These are phyloP conservation scores for Syngnathus scovelli DNA, from an alignment of 2,113 vertebrate genomes.

Conservation along the genomic window DNA sequence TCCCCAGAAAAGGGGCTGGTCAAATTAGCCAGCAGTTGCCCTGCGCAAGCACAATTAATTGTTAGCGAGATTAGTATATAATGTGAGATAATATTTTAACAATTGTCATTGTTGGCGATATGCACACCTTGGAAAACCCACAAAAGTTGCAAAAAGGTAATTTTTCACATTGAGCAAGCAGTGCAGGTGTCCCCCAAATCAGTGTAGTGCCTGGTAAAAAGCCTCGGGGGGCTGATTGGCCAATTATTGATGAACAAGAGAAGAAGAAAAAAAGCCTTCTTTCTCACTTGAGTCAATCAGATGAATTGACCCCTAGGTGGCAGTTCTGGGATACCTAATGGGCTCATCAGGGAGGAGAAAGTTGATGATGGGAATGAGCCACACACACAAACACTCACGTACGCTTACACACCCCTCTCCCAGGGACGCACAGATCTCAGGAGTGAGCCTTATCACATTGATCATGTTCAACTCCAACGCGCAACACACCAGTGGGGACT, in stretches of 20 bases:
- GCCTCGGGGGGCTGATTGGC: constrained; percentile 63
- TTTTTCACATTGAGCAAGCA: constrained; percentile 23
- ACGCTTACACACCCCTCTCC: not conserved
- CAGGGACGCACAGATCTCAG: constrained; percentile 27
- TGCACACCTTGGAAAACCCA: not conserved
- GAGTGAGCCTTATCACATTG: constrained; percentile 8
- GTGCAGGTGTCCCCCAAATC: constrained; percentile 36
- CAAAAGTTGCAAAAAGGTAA: not conserved
- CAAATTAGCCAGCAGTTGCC: not conserved
- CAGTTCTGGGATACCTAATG: constrained; percentile 62
- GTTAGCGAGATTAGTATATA: not conserved
- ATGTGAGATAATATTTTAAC: not conserved
- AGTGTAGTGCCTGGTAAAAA: constrained; percentile 33
- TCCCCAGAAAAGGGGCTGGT: not conserved
- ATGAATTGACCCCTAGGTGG: constrained; percentile 62
- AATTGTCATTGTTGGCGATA: not conserved
- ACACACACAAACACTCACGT: not conserved
- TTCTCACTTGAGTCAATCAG: constrained; percentile 71
- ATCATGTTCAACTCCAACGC: constrained; percentile 2
- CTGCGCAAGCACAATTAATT: not conserved
- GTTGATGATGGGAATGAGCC: constrained; percentile 46
- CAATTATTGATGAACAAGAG: constrained; percentile 65
- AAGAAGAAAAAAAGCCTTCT: constrained; percentile 46
- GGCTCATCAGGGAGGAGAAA: constrained; percentile 61
- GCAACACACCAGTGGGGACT: not conserved